Evolutionary conservation across 2,797 vertebrate species (phyloP).

Genomic region (Anguilla marmorata): DNA sequence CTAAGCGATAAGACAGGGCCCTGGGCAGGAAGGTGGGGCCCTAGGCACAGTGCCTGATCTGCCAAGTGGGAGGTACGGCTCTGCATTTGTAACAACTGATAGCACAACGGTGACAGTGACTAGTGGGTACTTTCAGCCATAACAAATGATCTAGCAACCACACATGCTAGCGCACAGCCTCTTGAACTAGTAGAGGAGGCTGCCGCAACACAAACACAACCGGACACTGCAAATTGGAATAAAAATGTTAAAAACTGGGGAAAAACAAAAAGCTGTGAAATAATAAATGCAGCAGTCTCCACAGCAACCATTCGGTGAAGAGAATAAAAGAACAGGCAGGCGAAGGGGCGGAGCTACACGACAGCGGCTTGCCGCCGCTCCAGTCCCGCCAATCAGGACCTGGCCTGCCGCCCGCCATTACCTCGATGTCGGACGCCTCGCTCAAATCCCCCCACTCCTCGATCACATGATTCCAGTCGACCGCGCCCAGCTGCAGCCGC

Average conservation of each 20-base stretch:
- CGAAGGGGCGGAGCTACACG: neutral
- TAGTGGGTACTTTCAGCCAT: neutral
- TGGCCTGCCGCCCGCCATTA: conserved; percentile 37
- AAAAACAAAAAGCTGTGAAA: neutral
- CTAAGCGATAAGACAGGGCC: too few species aligned
- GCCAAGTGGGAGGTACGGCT: too few species aligned
- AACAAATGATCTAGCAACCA: neutral
- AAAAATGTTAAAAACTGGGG: neutral
- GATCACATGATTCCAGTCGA: conserved; percentile 79
- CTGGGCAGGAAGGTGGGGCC: too few species aligned
- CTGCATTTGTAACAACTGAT: neutral
- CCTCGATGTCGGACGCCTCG: conserved; percentile 72
- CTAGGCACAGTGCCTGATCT: too few species aligned
- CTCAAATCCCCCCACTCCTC: conserved; percentile 84
- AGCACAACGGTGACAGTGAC: neutral
- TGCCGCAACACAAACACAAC: neutral
- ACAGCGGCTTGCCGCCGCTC: neutral
- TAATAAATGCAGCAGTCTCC: too few species aligned
- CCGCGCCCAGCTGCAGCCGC: conserved; percentile 66
- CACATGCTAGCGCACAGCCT: neutral
- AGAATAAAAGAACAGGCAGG: neutral
- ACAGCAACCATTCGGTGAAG: too few species aligned
- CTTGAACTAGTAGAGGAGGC: neutral
- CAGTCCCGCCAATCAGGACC: neutral
- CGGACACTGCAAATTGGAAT: neutral